Evolutionary conservation across 2,888 invertebrate species (phyloP).

Genomic region (Caenorhabditis sp.): DNA sequence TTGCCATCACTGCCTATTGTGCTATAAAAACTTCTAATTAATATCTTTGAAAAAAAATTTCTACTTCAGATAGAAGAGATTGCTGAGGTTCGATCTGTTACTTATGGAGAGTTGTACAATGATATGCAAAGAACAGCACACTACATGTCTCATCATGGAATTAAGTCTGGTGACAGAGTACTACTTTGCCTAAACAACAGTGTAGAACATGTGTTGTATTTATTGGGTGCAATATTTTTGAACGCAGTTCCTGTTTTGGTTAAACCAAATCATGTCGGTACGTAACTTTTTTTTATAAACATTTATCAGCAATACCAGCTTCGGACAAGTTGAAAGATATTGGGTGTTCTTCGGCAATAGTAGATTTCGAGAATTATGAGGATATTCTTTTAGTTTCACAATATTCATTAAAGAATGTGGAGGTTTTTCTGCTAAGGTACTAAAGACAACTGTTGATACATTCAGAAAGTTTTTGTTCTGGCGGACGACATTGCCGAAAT

Average conservation of each 20-base stretch:
- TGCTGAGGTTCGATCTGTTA: conserved; percentile 62
- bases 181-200: conserved; percentile 68
- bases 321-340: conserved; percentile 54
- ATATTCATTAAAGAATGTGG: conserved; percentile 18
- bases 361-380: conserved; percentile 65
- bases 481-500: conserved; percentile 62
- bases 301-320: conserved; percentile 3
- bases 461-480: conserved; percentile 66
- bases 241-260: conserved; percentile 65
- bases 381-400: conserved; percentile 52
- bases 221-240: conserved; percentile 53
- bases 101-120: conserved; percentile 64
- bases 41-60: too few species aligned
- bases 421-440: conserved; percentile 15
- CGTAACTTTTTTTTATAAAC: conserved; percentile 6
- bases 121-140: conserved; percentile 56
- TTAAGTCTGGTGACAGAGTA: conserved; percentile 52
- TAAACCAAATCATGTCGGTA: conserved; percentile 65
- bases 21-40: too few species aligned
- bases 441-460: conserved; percentile 31
- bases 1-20: too few species aligned
- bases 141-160: conserved; percentile 65
- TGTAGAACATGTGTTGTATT: conserved; percentile 66
- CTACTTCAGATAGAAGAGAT: conserved; percentile 66
- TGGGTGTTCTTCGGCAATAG: conserved; percentile 54